These are phyloP conservation scores for Byasa hedistus DNA, from an alignment of 2,888 invertebrate species.

Conservation along the genomic window DNA sequence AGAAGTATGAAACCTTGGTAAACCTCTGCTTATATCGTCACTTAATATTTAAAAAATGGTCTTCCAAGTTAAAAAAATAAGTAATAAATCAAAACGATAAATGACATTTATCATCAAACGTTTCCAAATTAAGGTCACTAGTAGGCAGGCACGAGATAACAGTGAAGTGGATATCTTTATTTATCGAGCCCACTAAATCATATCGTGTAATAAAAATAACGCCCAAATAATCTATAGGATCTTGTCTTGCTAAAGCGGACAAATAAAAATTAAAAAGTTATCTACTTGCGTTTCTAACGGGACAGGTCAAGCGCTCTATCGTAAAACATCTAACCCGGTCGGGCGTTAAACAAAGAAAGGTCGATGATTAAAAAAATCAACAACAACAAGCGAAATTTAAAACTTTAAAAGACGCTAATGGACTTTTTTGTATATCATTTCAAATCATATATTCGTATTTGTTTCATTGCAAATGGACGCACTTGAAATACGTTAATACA, in stretches of 20 bases:
- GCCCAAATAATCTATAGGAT: conserved; percentile 25
- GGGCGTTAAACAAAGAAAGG: conserved; percentile 17
- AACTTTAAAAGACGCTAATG: conserved; percentile 43
- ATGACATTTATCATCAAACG: neutral
- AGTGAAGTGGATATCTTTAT: conserved; percentile 28
- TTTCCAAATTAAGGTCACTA: conserved; percentile 9
- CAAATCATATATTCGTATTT: neutral
- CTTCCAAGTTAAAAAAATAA: neutral
- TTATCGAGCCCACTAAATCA: conserved; percentile 24
- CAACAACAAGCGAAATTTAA: neutral
- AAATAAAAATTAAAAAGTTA: conserved; percentile 14
- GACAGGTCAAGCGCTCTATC: conserved; percentile 7
- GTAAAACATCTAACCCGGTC: conserved; percentile 19
- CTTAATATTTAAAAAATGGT: neutral
- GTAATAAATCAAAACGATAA: conserved; percentile 5
- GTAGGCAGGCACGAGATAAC: conserved; percentile 17
- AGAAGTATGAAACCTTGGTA: too few relatives aligned
- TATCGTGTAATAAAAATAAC: conserved; percentile 23
- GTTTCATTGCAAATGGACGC: neutral
- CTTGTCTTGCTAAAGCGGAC: conserved; percentile 23
- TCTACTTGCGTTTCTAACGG: conserved; percentile 24
- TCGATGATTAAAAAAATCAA: conserved; percentile 7
- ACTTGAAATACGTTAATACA: neutral
- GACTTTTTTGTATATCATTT: conserved; percentile 49
- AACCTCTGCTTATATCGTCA: neutral